phyloP scores from a whole-genome alignment of 2,888 invertebrate genomes.

The Stenodema calcarata region DNA sequence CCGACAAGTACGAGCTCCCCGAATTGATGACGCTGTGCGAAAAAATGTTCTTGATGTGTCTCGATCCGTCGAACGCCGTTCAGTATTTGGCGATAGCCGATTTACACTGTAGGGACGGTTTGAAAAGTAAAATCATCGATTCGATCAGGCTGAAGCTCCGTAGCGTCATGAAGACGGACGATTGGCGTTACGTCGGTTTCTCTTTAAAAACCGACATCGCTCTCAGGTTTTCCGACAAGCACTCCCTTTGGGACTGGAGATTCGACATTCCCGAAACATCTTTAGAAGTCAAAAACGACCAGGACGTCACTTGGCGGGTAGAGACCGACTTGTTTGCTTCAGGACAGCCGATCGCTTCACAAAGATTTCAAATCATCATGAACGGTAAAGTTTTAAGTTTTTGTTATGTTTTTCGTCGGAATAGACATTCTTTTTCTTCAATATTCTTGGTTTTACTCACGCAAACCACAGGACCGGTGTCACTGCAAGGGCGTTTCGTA shows the following conservation, averaged over 20 bases:
- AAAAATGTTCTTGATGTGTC: neutral
- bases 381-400: neutral
- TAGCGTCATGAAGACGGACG: neutral
- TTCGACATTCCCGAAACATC: neutral
- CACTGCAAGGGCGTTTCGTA: neutral
- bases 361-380: neutral
- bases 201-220: neutral
- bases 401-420: neutral
- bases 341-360: neutral
- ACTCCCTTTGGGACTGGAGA: neutral
- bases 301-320: neutral
- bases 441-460: neutral
- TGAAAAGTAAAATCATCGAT: neutral
- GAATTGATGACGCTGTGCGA: neutral
- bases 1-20: neutral
- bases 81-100: neutral
- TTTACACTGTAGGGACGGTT: neutral
- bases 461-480: neutral
- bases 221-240: neutral
- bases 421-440: neutral
- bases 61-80: neutral
- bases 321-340: neutral
- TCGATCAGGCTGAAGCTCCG: neutral
- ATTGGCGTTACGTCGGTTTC: neutral
- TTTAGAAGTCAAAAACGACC: too few species aligned